Evolutionary conservation across 2,888 invertebrate species (phyloP).

Genomic region (Actias luna): DNA sequence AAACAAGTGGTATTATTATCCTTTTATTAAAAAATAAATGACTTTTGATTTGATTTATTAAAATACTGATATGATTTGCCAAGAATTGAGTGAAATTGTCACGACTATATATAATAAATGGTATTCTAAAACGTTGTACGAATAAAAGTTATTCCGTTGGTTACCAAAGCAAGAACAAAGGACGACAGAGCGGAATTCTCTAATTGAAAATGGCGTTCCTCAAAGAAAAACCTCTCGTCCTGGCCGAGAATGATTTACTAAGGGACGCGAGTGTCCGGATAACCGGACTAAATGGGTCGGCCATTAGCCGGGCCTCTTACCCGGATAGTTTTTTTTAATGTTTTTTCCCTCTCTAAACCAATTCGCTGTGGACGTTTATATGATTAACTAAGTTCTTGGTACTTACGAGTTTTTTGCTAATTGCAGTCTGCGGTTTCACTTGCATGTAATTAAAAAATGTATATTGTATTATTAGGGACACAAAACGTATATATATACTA

Average conservation of each 20-base stretch:
- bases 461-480: no score
- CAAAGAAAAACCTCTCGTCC: slow-evolving; percentile 35
- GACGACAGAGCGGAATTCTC: slow-evolving; percentile 24
- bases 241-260: slow-evolving; percentile 49
- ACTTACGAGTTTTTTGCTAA: slow-evolving; percentile 26
- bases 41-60: no score
- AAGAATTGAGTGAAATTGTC: no score
- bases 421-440: no score
- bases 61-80: no score
- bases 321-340: slow-evolving; percentile 41
- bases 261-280: slow-evolving; percentile 47
- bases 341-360: slow-evolving; percentile 32
- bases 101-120: no score
- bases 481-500: no score
- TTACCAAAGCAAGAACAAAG: slow-evolving; percentile 5
- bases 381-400: slow-evolving; percentile 50
- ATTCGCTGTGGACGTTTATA: slow-evolving; percentile 31
- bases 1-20: no score
- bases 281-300: slow-evolving; percentile 57
- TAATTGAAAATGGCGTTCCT: slow-evolving; percentile 48
- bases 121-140: not conserved
- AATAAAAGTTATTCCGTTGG: not conserved
- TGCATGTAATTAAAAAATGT: no score
- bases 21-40: no score
- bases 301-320: slow-evolving; percentile 55